Evolutionary conservation across 1,140 invertebrate genomes (phyloP).

Genomic region (Argopecten irradians): DNA sequence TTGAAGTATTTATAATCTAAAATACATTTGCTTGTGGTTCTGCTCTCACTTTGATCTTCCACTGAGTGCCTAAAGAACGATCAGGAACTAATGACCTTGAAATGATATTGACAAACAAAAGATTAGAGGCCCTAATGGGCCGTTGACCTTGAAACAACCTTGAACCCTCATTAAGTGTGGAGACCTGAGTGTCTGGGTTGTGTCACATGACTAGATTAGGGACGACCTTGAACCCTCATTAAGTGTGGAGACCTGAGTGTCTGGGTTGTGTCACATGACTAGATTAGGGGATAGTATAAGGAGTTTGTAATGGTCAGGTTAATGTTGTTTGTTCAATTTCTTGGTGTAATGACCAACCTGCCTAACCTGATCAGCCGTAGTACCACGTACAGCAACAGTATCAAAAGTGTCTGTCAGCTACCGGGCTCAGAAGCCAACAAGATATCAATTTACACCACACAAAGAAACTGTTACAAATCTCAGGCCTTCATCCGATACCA

Average conservation of each 20-base stretch:
- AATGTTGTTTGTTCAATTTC: slow-evolving; percentile 6
- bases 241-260: not conserved
- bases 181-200: not conserved
- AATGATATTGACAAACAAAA: too few relatives aligned
- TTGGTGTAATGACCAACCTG: not conserved
- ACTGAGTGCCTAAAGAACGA: too few relatives aligned
- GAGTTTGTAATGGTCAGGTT: not conserved
- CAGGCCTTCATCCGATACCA: not conserved
- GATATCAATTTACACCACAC: not conserved
- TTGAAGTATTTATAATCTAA: too few relatives aligned
- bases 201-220: not conserved
- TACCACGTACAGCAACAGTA: not conserved
- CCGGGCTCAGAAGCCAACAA: not conserved
- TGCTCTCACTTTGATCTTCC: too few relatives aligned
- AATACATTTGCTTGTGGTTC: too few relatives aligned
- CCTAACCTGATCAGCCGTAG: not conserved
- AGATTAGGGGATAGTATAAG: not conserved
- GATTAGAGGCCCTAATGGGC: too few relatives aligned
- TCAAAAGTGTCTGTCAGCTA: not conserved
- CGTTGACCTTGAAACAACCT: not conserved
- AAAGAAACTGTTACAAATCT: not conserved
- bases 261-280: not conserved
- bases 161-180: too few relatives aligned
- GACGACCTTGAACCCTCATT: not conserved
- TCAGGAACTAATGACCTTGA: too few relatives aligned